Evolutionary conservation across 2,888 invertebrate genomes (phyloP).

Genomic region (Dryococelus australis): DNA sequence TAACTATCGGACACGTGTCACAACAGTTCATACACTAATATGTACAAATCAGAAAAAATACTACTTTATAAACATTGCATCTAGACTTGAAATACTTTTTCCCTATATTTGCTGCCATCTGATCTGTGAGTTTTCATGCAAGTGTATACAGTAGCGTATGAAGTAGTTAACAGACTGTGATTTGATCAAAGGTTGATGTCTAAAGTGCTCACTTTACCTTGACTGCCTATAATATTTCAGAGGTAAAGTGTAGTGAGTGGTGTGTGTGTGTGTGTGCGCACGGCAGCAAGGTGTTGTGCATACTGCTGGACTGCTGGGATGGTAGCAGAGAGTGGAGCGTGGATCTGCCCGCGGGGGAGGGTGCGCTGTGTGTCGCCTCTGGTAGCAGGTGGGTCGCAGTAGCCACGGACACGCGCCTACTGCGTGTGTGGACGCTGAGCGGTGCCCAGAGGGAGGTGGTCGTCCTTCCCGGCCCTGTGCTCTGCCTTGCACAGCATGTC

Average conservation of each 20-base stretch:
- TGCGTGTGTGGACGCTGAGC: constrained; percentile 84
- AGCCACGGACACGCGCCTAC: constrained; percentile 75
- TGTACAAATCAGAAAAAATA: no score
- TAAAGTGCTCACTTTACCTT: no score
- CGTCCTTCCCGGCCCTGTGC: constrained; percentile 75
- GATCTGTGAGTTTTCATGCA: no score
- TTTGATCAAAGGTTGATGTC: no score
- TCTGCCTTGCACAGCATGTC: constrained; percentile 70
- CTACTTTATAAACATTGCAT: no score
- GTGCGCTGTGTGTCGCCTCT: constrained; percentile 72
- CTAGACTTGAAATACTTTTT: no score
- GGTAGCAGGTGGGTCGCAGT: constrained; percentile 79
- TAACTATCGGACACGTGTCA: no score
- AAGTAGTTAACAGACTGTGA: no score
- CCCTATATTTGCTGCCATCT: no score
- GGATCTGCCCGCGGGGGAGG: constrained; percentile 80
- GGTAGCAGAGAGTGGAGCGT: constrained; percentile 82
- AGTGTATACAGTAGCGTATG: no score
- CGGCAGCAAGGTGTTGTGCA: constrained; percentile 45
- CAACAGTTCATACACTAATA: no score
- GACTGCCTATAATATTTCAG: no score
- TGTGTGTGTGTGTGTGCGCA: neutral
- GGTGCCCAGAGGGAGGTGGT: constrained; percentile 87
- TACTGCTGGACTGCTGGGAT: constrained; percentile 51
- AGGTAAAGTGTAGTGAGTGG: neutral